A percentile compares a stretch with the other conserved stretches of the same genome.
phyloP scores from a whole-genome alignment of 2,797 vertebrate genomes.

The Odontamblyopus rebecca region DNA sequence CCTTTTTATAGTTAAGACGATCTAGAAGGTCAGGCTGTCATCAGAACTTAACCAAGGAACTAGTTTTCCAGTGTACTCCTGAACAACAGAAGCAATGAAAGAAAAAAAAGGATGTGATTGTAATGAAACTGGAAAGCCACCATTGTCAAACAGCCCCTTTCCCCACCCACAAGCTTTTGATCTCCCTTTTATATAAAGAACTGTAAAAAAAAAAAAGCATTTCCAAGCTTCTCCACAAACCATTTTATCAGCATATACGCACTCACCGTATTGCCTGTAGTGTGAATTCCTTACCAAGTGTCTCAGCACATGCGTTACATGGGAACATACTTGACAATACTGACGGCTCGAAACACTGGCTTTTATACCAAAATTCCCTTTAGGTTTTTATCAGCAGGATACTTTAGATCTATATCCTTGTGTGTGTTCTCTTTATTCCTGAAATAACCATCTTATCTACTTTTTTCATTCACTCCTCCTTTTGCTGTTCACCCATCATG shows the following conservation, averaged over 20 bases:
- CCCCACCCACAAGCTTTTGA: not conserved
- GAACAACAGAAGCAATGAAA: not conserved
- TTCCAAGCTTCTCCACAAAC: conserved; percentile 32
- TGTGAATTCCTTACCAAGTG: conserved; percentile 2
- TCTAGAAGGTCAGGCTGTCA: not conserved
- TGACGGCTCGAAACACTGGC: conserved; percentile 15
- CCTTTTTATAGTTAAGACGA: not conserved
- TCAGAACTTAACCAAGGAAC: not conserved
- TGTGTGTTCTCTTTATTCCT: conserved; percentile 56
- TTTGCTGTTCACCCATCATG: conserved; percentile 31
- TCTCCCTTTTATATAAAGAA: conserved; percentile 23
- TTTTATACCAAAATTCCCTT: conserved; percentile 16
- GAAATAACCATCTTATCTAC: conserved; percentile 23
- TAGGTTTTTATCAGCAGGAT: conserved; percentile 44
- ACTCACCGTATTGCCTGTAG: conserved; percentile 1
- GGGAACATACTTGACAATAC: conserved; percentile 35
- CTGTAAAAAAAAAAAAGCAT: conserved; percentile 34
- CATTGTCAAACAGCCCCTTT: not conserved
- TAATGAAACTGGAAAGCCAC: not conserved
- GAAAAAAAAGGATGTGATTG: not conserved
- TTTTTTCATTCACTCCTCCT: conserved; percentile 29
- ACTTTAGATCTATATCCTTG: conserved; percentile 51
- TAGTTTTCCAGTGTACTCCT: not conserved
- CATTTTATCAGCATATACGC: conserved; percentile 2
- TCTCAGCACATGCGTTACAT: conserved; percentile 24